Evolutionary conservation across 2,888 invertebrate genomes (phyloP).

Genomic region (Caradrina kadenii): DNA sequence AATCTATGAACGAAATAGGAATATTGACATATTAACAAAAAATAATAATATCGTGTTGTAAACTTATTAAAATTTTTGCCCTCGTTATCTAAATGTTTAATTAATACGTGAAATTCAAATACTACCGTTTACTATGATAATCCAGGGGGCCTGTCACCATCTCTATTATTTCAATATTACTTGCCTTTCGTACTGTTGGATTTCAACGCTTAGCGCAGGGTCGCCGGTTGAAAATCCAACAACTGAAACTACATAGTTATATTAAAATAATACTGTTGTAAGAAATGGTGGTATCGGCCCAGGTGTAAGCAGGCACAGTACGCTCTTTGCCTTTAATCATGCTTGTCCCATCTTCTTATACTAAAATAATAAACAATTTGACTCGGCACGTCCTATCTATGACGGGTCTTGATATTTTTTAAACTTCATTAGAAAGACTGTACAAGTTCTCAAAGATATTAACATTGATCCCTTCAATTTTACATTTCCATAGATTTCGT

Average conservation of each 20-base stretch:
- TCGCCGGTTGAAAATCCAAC: too few relatives aligned
- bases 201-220: too few relatives aligned
- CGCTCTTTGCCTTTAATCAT: constrained; percentile 27
- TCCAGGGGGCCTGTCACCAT: not conserved
- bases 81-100: constrained; percentile 54
- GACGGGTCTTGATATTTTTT: constrained; percentile 29
- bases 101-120: constrained; percentile 40
- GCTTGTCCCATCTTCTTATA: constrained; percentile 13
- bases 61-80: constrained; percentile 16
- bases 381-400: constrained; percentile 4
- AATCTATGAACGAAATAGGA: constrained; percentile 28
- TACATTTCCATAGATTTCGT: constrained; percentile 33
- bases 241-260: too few relatives aligned
- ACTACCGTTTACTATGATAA: constrained; percentile 18
- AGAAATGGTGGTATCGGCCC: not conserved
- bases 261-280: too few relatives aligned
- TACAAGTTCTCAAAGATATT: constrained; percentile 31
- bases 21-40: constrained; percentile 2
- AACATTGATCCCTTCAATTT: constrained; percentile 18
- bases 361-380: not conserved
- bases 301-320: not conserved
- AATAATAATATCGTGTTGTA: constrained; percentile 9
- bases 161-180: too few relatives aligned
- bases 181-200: too few relatives aligned
- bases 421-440: constrained; percentile 38